A percentile compares a stretch with the other conserved stretches of the same genome.
These are phyloP conservation scores for Neomorphus geoffroyi DNA, from an alignment of 2,797 vertebrate genomes.

Conservation along the genomic window DNA sequence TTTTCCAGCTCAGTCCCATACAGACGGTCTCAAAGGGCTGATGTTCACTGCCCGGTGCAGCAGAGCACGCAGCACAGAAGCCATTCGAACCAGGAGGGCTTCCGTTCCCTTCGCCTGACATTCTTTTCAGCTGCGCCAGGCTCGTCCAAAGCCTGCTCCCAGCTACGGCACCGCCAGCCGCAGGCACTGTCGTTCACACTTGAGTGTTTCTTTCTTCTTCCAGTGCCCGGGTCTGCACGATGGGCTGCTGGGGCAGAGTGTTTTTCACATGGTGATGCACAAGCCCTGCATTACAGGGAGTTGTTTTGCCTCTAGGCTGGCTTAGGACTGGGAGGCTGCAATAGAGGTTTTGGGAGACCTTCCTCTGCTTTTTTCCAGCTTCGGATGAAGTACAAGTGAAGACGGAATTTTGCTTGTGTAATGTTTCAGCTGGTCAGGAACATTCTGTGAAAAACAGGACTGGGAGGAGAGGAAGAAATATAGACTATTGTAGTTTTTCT, in stretches of 20 bases:
- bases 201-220: neutral
- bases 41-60: neutral
- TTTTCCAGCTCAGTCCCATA: neutral
- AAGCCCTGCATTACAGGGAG: neutral
- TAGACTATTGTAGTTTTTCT: neutral
- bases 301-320: neutral
- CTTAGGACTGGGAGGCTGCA: neutral
- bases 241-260: neutral
- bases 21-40: neutral
- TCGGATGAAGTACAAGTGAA: neutral
- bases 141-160: neutral
- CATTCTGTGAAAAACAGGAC: neutral
- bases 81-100: neutral
- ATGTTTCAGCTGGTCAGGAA: neutral
- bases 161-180: neutral
- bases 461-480: neutral
- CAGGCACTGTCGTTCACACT: neutral
- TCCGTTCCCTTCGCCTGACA: neutral
- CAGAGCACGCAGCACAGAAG: neutral
- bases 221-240: neutral
- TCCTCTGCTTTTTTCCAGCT: neutral
- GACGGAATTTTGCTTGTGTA: neutral
- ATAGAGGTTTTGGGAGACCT: neutral
- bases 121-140: neutral
- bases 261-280: accelerated